Conservation (phyloP, 2,888 invertebrate genomes). For the Apeira syringaria region DNA sequence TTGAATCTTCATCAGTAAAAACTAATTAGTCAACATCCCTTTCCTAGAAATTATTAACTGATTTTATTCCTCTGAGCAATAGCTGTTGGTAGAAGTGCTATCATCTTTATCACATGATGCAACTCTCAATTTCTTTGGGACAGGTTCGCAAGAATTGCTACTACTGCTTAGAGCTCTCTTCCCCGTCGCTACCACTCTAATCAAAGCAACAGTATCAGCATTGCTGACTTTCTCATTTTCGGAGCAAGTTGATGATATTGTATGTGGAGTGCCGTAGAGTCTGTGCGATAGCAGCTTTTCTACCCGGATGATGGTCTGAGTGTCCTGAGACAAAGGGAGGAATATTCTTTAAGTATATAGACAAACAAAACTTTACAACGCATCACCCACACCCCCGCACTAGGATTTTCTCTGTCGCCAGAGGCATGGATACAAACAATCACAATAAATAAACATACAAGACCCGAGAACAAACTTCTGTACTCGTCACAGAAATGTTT, state of each 20-base stretch:
- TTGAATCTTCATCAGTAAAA: too few relatives aligned
- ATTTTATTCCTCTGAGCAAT: constrained; percentile 46
- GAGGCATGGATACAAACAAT: too few relatives aligned
- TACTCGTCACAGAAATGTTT: too few relatives aligned
- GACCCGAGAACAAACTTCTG: too few relatives aligned
- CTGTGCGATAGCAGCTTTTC: constrained; percentile 56
- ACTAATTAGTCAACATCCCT: too few relatives aligned
- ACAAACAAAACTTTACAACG: too few relatives aligned
- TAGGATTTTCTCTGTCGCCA: too few relatives aligned
- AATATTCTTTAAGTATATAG: too few relatives aligned
- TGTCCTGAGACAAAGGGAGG: constrained; percentile 55
- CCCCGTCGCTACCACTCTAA: constrained; percentile 46
- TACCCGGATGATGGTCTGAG: constrained; percentile 61
- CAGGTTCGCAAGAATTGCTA: constrained; percentile 60
- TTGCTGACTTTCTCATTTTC: constrained; percentile 55
- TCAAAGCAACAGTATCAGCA: constrained; percentile 44
- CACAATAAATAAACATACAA: too few relatives aligned
- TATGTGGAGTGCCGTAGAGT: constrained; percentile 41
- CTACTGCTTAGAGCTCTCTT: constrained; percentile 61
- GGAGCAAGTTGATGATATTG: constrained; percentile 42
- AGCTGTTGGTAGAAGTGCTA: constrained; percentile 60
- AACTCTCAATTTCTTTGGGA: constrained; percentile 59
- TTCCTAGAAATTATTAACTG: too few relatives aligned
- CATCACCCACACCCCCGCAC: too few relatives aligned
- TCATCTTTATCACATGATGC: constrained; percentile 47